Conservation (phyloP, 2,797 vertebrate species). For the Acanthurus leucopareius region DNA sequence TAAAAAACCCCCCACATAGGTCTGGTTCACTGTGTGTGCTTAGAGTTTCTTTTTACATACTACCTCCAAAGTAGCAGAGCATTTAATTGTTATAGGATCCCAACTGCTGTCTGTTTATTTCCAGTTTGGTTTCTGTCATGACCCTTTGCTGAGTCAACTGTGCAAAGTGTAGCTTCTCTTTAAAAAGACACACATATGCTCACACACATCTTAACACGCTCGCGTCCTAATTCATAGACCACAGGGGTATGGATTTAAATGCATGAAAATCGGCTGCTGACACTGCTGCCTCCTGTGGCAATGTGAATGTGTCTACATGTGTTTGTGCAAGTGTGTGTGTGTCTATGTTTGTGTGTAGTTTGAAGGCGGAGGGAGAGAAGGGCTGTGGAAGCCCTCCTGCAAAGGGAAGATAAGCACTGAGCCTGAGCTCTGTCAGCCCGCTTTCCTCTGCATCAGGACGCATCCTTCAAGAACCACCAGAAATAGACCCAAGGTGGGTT, state of each 20-base stretch:
- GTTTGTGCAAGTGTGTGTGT: constrained; percentile 24
- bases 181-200: constrained; percentile 37
- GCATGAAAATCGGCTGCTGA: constrained; percentile 69
- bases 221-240: constrained; percentile 38
- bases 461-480: constrained; percentile 65
- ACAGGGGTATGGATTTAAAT: constrained; percentile 64
- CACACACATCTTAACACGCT: constrained; percentile 37
- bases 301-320: constrained; percentile 27
- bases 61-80: constrained; percentile 31
- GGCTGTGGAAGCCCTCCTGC: constrained; percentile 69
- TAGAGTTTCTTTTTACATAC: constrained; percentile 24
- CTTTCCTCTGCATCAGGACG: constrained; percentile 61
- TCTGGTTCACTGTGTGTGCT: constrained; percentile 55
- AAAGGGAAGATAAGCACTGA: constrained; percentile 73
- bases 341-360: constrained; percentile 29
- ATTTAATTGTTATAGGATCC: constrained; percentile 24
- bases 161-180: constrained; percentile 32
- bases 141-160: constrained; percentile 43
- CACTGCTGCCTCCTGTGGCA: constrained; percentile 54
- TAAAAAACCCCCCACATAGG: constrained; percentile 48
- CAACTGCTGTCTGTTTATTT: constrained; percentile 40
- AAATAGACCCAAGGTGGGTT: constrained; percentile 62
- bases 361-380: constrained; percentile 34
- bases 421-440: constrained; percentile 57
- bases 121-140: constrained; percentile 38